Conservation (phyloP, 1,140 invertebrate species). For the Drosophila kikkawai region DNA sequence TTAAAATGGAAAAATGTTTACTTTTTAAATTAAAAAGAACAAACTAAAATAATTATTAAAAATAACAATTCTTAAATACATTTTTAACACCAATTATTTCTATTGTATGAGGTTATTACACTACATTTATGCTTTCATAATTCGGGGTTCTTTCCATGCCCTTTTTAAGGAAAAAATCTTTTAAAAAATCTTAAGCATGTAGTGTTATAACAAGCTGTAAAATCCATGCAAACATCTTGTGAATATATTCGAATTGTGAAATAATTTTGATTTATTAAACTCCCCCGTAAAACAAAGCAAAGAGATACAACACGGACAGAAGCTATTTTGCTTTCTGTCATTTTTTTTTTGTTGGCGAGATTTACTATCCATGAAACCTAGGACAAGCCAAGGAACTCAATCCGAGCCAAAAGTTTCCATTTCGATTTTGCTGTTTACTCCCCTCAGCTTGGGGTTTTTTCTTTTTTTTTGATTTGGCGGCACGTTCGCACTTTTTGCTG, state of each 20-base stretch:
- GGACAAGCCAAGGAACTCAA: slow-evolving; percentile 63
- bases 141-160: no score
- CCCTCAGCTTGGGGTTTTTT: slow-evolving; percentile 37
- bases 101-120: neutral
- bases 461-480: slow-evolving; percentile 27
- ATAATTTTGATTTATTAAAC: slow-evolving; percentile 82
- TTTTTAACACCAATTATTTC: no score
- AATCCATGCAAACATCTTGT: slow-evolving; percentile 38
- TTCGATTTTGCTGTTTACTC: slow-evolving; percentile 21
- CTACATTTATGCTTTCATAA: no score
- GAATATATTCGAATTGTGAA: slow-evolving; percentile 67
- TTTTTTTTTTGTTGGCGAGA: slow-evolving; percentile 16
- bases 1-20: neutral
- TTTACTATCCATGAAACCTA: slow-evolving; percentile 38
- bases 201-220: slow-evolving; percentile 1
- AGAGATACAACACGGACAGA: slow-evolving; percentile 19
- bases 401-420: slow-evolving; percentile 58
- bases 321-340: slow-evolving; percentile 31
- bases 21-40: no score
- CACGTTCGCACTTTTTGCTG: slow-evolving; percentile 33
- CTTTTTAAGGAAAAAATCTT: no score
- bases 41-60: neutral
- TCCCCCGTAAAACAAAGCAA: slow-evolving; percentile 28
- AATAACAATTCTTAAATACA: neutral
- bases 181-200: no score